Conservation (phyloP, 2,888 invertebrate genomes). For the Acanthosepion pharaonis region DNA sequence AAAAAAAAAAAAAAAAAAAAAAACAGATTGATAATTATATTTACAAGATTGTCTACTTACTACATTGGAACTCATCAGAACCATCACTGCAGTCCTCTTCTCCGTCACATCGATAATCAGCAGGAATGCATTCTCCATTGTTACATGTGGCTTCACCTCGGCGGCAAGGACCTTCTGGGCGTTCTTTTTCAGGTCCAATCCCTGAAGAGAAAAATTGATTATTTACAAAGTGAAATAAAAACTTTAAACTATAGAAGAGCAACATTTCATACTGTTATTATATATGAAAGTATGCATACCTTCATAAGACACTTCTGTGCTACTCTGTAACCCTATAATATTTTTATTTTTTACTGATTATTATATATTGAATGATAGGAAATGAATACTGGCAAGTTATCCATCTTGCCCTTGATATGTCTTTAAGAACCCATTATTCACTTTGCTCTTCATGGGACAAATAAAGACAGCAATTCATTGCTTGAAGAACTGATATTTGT, state of each 20-base stretch:
- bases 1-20: no score
- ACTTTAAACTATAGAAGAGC: not conserved
- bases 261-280: not conserved
- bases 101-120: conserved; percentile 77
- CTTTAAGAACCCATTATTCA: no score
- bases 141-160: conserved; percentile 81
- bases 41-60: conserved; percentile 54
- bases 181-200: not conserved
- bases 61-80: conserved; percentile 66
- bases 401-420: no score
- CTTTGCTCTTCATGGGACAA: no score
- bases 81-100: conserved; percentile 67
- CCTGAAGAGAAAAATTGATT: not conserved
- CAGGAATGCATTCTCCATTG: conserved; percentile 91
- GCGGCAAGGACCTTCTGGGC: conserved; percentile 24
- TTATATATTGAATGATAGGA: no score
- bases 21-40: not conserved
- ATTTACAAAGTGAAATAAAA: not conserved
- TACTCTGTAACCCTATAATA: no score
- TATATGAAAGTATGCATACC: not conserved
- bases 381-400: no score
- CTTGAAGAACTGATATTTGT: no score
- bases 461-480: no score
- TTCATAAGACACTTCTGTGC: not conserved
- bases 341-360: no score